These are phyloP conservation scores for Disparrhopalites patrizii DNA, from an alignment of 2,888 invertebrate genomes.

Conservation along the genomic window DNA sequence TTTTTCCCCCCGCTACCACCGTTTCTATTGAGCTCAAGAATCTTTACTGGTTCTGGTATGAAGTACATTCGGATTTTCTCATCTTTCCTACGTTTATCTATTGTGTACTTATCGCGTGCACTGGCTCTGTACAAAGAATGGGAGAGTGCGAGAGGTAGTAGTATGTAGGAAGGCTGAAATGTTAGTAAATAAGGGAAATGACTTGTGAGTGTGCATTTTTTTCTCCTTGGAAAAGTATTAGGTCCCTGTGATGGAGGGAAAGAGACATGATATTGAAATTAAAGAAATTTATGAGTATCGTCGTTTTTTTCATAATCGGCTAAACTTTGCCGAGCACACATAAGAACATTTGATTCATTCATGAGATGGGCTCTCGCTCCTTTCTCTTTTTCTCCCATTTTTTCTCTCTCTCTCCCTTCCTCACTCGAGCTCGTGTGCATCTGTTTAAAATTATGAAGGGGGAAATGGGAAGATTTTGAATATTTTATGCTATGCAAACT, in stretches of 20 bases:
- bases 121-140: no score
- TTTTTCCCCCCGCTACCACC: no score
- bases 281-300: constrained; percentile 34
- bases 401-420: not conserved
- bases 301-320: constrained; percentile 35
- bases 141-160: no score
- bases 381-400: not conserved
- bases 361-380: constrained; percentile 27
- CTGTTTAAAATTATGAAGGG: constrained; percentile 42
- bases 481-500: constrained; percentile 38
- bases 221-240: not conserved
- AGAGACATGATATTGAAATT: constrained; percentile 37
- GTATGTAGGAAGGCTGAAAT: not conserved
- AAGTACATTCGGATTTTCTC: no score
- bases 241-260: constrained; percentile 17
- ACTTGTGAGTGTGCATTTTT: not conserved
- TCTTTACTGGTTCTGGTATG: no score
- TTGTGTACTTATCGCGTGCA: no score
- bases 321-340: constrained; percentile 16
- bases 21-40: no score
- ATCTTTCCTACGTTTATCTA: no score
- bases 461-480: constrained; percentile 35
- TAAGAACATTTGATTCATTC: constrained; percentile 30
- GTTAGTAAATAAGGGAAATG: constrained; percentile 18
- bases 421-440: constrained; percentile 34